These are phyloP conservation scores for Nesoenas mayeri DNA, from an alignment of 2,113 vertebrate species.

Conservation along the genomic window DNA sequence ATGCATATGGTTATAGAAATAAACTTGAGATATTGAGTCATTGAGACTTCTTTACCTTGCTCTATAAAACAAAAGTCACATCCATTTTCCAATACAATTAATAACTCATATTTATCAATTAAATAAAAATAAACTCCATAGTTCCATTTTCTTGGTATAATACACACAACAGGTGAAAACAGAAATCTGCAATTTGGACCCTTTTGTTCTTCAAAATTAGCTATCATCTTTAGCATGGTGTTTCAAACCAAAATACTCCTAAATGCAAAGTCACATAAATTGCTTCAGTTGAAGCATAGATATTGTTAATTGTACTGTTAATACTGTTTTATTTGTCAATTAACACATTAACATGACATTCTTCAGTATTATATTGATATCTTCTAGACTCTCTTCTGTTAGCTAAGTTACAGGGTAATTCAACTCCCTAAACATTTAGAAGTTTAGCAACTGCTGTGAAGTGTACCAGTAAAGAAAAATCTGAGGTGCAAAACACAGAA, in stretches of 20 bases:
- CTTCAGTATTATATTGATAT: not conserved
- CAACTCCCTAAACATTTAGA: not conserved
- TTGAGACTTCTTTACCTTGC: not conserved
- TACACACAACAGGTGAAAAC: not conserved
- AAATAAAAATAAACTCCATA: not conserved
- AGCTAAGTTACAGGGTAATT: not conserved
- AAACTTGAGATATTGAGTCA: not conserved
- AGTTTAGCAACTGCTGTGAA: not conserved
- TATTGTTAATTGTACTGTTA: not conserved
- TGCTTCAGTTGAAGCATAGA: not conserved
- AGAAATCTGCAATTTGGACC: not conserved
- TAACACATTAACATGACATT: not conserved
- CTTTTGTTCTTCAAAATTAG: not conserved
- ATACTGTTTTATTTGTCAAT: not conserved
- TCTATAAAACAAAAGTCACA: not conserved
- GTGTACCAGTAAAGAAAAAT: not conserved
- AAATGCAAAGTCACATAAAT: not conserved
- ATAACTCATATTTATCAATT: not conserved
- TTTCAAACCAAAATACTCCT: not conserved
- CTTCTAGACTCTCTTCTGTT: not conserved
- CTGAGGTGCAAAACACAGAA: not conserved
- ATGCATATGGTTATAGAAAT: not conserved
- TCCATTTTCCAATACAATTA: not conserved
- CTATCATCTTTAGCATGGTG: not conserved
- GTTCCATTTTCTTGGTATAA: not conserved